Percentiles rank a stretch among this genome's conserved stretches.
Conservation (phyloP, 1,140 invertebrate species). For the Mya arenaria region DNA sequence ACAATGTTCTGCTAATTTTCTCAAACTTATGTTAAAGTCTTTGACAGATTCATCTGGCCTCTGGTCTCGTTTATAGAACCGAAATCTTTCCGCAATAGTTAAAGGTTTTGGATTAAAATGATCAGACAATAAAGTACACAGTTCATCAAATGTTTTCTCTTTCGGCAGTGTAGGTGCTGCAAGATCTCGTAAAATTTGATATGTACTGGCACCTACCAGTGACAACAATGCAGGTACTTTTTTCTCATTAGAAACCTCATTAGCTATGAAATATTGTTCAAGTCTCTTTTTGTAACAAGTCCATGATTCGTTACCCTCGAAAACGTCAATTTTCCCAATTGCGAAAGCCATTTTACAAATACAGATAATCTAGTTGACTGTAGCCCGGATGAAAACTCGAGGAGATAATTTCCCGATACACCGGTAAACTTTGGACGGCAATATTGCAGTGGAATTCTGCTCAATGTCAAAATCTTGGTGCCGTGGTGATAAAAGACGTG, state of each 20-base stretch:
- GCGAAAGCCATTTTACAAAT: too few relatives aligned
- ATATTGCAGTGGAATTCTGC: too few relatives aligned
- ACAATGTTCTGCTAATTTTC: conserved; percentile 56
- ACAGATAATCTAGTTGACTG: too few relatives aligned
- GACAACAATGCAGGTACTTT: conserved; percentile 42
- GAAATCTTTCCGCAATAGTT: conserved; percentile 52
- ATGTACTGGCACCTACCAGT: conserved; percentile 49
- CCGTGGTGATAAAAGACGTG: too few relatives aligned
- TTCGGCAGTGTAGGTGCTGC: conserved; percentile 24
- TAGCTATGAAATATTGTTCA: conserved; percentile 53
- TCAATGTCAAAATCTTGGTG: too few relatives aligned
- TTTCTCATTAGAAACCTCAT: conserved; percentile 32
- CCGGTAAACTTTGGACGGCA: too few relatives aligned
- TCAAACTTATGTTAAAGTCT: conserved; percentile 25
- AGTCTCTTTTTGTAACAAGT: conserved; percentile 48
- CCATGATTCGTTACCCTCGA: conserved; percentile 51
- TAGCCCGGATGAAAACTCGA: too few relatives aligned
- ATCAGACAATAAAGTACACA: neutral
- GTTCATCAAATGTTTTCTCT: conserved; percentile 30
- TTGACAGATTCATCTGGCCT: conserved; percentile 28
- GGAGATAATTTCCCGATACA: too few relatives aligned
- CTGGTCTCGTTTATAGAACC: conserved; percentile 52
- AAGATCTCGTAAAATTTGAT: conserved; percentile 40
- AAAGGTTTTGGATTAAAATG: conserved; percentile 35
- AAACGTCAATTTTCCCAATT: conserved; percentile 40